Base-by-base conservation (phyloP, 2,113 vertebrate genomes). In the Calypte anna region DNA sequence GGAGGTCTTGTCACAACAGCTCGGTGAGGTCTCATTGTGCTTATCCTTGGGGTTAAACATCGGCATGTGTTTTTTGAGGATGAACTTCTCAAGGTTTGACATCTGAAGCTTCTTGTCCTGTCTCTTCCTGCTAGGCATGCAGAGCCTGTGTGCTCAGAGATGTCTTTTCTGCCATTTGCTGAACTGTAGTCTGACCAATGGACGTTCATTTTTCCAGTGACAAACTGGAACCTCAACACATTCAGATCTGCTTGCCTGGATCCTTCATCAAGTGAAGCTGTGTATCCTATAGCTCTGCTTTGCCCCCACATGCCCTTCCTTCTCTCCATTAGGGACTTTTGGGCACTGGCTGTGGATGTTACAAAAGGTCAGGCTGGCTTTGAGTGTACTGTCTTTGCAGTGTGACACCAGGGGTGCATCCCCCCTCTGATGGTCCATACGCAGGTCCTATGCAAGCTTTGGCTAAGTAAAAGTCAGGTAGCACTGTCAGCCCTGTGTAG, bases 201-300 rank as follows among this genome's bases (percentile, higher is more conserved):
- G 55, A 72, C 38, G 1, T n/a, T 77, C 6, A 1, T 85, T 66
- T 72, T 75, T 33, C 24, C 64, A 31, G 0, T 22, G 25, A 59
- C 46, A 53, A 87, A 4, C 30, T 58, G 68, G 30, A 54, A 51
- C 40, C 48, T 23, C 28, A 28, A 48, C 23, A 31, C 10, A 43
- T 48, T 66, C 36, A 9, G 57, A 14, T 50, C 38, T n/a, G 69
- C 44, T 62, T 67, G 58, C 67, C 68, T 44, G 40, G 63, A 59
- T 55, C 70, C 58, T 57, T 40, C 58, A n/a, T 16, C 12, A 24
- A 3, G 8, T 3, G 10, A 58, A 30, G 50, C 30, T 30, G 4
- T 0, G 2, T 4, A 2, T 0, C 0, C 22, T 44, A 30, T 25
- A 53, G 24, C 33, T 75, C 50, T 0, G 0, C 74, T 1, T 0